A percentile compares a stretch with the other conserved stretches of the same genome.
These are phyloP conservation scores for Urocolius indicus DNA, from an alignment of 2,113 vertebrate genomes.

Conservation along the genomic window DNA sequence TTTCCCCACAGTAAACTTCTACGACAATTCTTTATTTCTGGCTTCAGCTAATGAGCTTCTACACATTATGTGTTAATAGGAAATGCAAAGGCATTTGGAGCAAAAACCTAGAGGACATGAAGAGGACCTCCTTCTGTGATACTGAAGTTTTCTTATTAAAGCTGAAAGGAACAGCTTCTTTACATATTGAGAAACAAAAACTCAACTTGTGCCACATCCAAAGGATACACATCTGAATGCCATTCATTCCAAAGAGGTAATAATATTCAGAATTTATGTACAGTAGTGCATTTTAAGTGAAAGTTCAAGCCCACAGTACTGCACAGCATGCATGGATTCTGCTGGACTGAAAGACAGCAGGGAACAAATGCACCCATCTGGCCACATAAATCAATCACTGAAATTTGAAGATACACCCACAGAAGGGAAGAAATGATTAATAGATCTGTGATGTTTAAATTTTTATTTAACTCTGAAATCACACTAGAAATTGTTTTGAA, in stretches of 20 bases:
- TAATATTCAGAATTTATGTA: neutral
- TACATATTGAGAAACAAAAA: neutral
- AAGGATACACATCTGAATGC: neutral
- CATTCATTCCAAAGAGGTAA: neutral
- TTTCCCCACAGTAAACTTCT: neutral
- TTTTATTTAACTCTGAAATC: slow-evolving; percentile 64
- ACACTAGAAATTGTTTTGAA: neutral
- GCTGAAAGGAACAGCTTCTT: neutral
- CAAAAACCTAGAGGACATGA: neutral
- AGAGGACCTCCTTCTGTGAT: neutral
- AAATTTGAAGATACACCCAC: slow-evolving; percentile 62
- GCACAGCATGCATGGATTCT: slow-evolving; percentile 48
- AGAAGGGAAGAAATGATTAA: slow-evolving; percentile 64
- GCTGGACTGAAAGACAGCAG: slow-evolving; percentile 64
- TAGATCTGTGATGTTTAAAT: slow-evolving; percentile 61
- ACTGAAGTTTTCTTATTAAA: neutral
- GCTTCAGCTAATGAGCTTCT: slow-evolving; percentile 6
- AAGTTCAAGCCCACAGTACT: slow-evolving; percentile 38
- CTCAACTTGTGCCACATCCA: neutral
- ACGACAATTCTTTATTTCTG: neutral
- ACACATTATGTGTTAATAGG: neutral
- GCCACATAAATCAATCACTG: slow-evolving; percentile 69
- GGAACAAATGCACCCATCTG: slow-evolving; percentile 71
- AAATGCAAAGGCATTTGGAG: neutral
- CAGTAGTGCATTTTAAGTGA: slow-evolving; percentile 36